Evolutionary conservation across 35 echinoderm and acorn worm genomes (phyloP), one percentile per base, ranked within the genome.

Genomic region (Apostichopus parvimensis): DNA sequence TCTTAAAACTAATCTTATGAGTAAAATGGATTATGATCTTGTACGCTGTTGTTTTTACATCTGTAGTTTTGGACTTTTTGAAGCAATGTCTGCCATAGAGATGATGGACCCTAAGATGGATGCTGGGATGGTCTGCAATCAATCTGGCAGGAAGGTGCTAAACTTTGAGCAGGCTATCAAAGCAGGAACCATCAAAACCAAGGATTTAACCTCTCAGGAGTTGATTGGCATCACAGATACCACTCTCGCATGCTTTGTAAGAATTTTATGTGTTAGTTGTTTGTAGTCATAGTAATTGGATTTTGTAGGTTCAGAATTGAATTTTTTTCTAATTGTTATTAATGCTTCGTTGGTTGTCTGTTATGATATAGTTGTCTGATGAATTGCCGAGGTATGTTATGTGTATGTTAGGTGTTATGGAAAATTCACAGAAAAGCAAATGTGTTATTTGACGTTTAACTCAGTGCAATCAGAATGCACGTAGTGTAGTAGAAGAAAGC

Each of bases 71-170:
- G 96, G 96, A 54, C 92, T 98, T 26, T 98, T 98, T 95, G 96
- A 98, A 61, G 96, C 96, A 72, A 98, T 98, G 96, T 98, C 96
- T 21, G 96, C 96, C 78, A 98, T 98, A 70, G 96, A 98, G 87
- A 98, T 98, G 96, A 98, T 98, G 96, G 96, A 98, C 28, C 96
- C 96, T 17, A 98, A 98, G 84, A 98, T 98, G 96, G 96, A 98
- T 94, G 96, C 96, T 65, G 96, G 96, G 1, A 98, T 98, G 96
- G 80, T 98, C 28, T 95, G 96, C 57, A 94, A 98, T 75, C 94
- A 98, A 81, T 86, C 96, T 25, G 92, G 92, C 55, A 91, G 91
- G 6, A 94, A 98, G 77, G 94, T 98, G 12, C 92, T 95, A 57
- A 93, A 95, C 77, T 82, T 98, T 77, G 92, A 98, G 81, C 96